Percentiles rank a stretch among this genome's conserved stretches.
Evolutionary conservation across 2,888 invertebrate species (phyloP).

Genomic region (Drosophila emarginata): DNA sequence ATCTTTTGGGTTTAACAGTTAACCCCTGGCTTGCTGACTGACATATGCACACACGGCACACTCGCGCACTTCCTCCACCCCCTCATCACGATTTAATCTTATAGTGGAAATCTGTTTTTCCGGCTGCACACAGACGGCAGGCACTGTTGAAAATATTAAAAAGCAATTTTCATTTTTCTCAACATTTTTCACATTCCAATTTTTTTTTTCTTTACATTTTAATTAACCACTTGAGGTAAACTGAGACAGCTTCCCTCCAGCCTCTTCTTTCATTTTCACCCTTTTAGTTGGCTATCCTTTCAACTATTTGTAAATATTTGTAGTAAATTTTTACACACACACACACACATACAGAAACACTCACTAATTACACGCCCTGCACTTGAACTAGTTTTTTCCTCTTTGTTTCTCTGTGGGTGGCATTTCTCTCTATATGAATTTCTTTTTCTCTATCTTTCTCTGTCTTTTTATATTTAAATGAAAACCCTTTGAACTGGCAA

Average conservation of each 20-base stretch:
- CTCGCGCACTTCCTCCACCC: slow-evolving; percentile 8
- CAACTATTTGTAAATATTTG: slow-evolving; percentile 66
- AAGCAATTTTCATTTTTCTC: slow-evolving; percentile 50
- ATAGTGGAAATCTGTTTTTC: slow-evolving; percentile 66
- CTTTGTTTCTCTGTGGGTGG: neutral
- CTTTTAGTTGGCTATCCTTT: neutral
- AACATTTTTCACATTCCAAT: slow-evolving; percentile 37
- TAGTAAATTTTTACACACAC: slow-evolving; percentile 43
- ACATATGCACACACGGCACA: slow-evolving; percentile 1
- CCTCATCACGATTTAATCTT: slow-evolving; percentile 48
- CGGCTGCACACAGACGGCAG: neutral
- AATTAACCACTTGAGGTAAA: slow-evolving; percentile 64
- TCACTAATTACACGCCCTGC: slow-evolving; percentile 69
- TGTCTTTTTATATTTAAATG: no score
- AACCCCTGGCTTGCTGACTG: slow-evolving; percentile 3
- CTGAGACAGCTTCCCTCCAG: neutral
- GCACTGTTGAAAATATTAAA: slow-evolving; percentile 71
- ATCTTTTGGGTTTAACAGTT: slow-evolving; percentile 9
- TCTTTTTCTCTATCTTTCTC: no score
- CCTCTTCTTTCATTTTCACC: neutral
- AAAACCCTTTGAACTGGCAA: neutral
- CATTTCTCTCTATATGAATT: neutral
- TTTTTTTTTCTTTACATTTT: slow-evolving; percentile 38
- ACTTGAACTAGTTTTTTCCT: slow-evolving; percentile 71
- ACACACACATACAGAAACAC: slow-evolving; percentile 15